Percentiles rank a stretch among this genome's conserved stretches.
phyloP scores from a whole-genome alignment of 2,888 invertebrate species.

The Trachelus tabidus region DNA sequence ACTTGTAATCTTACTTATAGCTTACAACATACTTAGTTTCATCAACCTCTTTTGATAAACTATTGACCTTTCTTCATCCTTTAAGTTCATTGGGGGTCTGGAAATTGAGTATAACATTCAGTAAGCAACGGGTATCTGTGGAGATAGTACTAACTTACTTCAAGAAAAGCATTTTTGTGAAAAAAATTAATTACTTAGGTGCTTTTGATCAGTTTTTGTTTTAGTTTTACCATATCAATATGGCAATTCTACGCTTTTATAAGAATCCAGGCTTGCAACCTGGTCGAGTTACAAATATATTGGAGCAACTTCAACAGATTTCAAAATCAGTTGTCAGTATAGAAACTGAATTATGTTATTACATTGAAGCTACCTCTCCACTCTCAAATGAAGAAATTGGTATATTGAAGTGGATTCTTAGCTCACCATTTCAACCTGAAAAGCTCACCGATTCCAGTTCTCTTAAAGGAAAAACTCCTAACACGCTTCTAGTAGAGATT shows the following conservation, averaged over 20 bases:
- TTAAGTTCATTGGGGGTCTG: neutral
- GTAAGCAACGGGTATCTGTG: neutral
- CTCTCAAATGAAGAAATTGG: slow-evolving; percentile 73
- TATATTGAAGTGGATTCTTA: slow-evolving; percentile 82
- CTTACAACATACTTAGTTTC: neutral
- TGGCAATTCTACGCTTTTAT: slow-evolving; percentile 74
- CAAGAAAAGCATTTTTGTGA: neutral
- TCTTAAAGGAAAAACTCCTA: slow-evolving; percentile 64
- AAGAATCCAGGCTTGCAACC: slow-evolving; percentile 68
- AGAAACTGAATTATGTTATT: slow-evolving; percentile 84
- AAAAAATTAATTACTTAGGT: neutral
- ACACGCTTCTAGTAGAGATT: slow-evolving; percentile 80
- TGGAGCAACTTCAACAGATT: slow-evolving; percentile 38
- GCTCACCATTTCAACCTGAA: slow-evolving; percentile 75
- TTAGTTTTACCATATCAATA: slow-evolving; percentile 37
- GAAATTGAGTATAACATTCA: neutral
- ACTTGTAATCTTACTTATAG: neutral
- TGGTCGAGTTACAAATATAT: slow-evolving; percentile 46
- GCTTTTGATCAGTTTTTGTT: neutral
- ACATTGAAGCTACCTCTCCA: slow-evolving; percentile 71
- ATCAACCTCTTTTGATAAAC: neutral
- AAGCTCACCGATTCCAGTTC: slow-evolving; percentile 70
- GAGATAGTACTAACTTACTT: neutral
- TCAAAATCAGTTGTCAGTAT: slow-evolving; percentile 65
- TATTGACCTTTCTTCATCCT: neutral